These are phyloP conservation scores for Coregonus sp. DNA, from an alignment of 2,797 vertebrate species.

Conservation along the genomic window DNA sequence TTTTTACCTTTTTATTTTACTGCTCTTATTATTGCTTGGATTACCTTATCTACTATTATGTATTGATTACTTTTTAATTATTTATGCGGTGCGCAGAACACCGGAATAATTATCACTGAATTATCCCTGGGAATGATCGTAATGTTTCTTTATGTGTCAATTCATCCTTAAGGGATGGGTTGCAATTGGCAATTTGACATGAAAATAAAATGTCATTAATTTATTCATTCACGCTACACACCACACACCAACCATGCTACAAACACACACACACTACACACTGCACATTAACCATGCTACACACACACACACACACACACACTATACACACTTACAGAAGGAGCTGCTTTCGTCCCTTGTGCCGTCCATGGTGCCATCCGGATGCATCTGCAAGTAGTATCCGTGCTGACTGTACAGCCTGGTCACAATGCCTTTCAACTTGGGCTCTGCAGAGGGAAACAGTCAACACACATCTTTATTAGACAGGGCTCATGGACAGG, in stretches of 20 bases:
- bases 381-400: constrained; percentile 96
- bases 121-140: no score
- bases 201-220: no score
- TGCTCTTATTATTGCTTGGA: no score
- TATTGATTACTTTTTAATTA: no score
- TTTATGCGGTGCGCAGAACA: no score
- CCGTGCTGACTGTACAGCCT: constrained; percentile 96
- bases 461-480: constrained; percentile 29
- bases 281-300: background rate
- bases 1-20: no score
- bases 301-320: background rate
- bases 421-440: constrained; percentile 98
- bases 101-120: no score
- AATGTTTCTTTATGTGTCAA: no score
- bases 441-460: constrained; percentile 83
- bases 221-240: background rate
- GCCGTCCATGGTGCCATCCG: constrained; percentile 95
- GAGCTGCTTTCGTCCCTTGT: constrained; percentile 95
- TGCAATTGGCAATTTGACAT: no score
- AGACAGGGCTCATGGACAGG: background rate
- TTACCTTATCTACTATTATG: no score
- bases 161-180: no score
- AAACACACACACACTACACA: background rate
- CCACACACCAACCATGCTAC: background rate
- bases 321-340: constrained; percentile 68